These are phyloP conservation scores for Vireo altiloquus DNA, from an alignment of 2,113 vertebrate species.

Conservation along the genomic window DNA sequence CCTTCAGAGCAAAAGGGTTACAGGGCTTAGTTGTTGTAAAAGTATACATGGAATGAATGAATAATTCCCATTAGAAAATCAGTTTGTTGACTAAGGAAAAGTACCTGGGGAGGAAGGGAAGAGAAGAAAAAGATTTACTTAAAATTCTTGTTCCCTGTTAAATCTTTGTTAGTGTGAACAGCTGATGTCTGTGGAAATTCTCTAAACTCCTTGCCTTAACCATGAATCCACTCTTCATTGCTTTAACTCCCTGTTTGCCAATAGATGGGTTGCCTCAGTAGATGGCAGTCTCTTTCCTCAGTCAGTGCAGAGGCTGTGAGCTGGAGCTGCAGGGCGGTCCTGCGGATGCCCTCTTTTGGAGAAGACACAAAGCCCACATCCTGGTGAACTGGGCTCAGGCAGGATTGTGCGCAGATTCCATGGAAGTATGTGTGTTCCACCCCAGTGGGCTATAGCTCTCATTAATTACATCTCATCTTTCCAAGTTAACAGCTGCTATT, in stretches of 20 bases:
- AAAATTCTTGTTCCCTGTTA: neutral
- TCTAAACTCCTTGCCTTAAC: neutral
- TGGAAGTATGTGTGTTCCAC: neutral
- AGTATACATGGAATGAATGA: neutral
- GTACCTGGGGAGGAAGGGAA: neutral
- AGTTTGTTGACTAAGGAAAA: neutral
- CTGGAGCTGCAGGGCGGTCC: accelerated
- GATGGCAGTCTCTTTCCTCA: slow-evolving; percentile 50
- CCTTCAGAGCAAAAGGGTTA: neutral
- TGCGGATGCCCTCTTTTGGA: neutral
- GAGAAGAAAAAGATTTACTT: neutral
- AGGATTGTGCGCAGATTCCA: accelerated
- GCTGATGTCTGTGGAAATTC: neutral
- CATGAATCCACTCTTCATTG: neutral
- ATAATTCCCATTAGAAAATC: slow-evolving; percentile 13
- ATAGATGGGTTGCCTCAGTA: slow-evolving; percentile 13
- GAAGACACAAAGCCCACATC: neutral
- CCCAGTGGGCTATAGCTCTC: neutral
- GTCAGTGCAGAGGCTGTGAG: neutral
- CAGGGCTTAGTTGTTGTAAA: neutral
- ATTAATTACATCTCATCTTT: neutral
- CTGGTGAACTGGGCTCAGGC: neutral
- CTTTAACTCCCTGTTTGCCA: neutral
- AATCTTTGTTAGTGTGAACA: neutral
- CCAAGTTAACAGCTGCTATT: neutral